Conservation (phyloP, 2,888 invertebrate genomes). For the Volucella inanis region DNA sequence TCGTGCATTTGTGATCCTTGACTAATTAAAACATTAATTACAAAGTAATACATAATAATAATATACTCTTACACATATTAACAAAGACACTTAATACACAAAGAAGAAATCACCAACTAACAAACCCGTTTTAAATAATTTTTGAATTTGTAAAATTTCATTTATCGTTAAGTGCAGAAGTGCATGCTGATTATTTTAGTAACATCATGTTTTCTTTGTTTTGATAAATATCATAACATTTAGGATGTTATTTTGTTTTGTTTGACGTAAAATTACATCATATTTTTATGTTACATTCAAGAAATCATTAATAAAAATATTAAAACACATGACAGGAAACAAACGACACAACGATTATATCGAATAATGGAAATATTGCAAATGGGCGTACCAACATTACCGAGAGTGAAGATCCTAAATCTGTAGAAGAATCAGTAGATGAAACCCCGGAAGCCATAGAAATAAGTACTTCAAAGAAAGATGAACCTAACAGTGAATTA, state of each 20-base stretch:
- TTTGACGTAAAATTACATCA: no score
- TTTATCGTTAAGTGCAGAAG: not conserved
- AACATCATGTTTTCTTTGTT: no score
- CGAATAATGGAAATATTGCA: conserved; percentile 81
- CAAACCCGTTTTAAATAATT: no score
- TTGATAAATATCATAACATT: no score
- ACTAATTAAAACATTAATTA: conserved; percentile 15
- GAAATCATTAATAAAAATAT: conserved; percentile 42
- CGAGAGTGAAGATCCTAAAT: conserved; percentile 73
- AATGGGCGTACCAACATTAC: conserved; percentile 80
- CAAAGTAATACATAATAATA: no score
- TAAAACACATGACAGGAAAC: conserved; percentile 77
- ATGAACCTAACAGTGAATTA: conserved; percentile 59
- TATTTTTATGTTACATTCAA: no score
- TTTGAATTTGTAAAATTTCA: not conserved
- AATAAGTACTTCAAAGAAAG: conserved; percentile 37
- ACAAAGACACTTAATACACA: no score
- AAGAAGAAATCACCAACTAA: no score
- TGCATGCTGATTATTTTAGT: no score
- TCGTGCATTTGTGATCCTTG: conserved; percentile 34
- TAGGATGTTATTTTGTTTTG: not conserved
- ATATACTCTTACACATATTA: no score
- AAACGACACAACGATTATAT: conserved; percentile 80
- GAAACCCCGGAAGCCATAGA: conserved; percentile 58
- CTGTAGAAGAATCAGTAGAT: conserved; percentile 70